These are phyloP conservation scores for Poecilia velifera DNA, from an alignment of 2,797 vertebrate species.

Conservation along the genomic window DNA sequence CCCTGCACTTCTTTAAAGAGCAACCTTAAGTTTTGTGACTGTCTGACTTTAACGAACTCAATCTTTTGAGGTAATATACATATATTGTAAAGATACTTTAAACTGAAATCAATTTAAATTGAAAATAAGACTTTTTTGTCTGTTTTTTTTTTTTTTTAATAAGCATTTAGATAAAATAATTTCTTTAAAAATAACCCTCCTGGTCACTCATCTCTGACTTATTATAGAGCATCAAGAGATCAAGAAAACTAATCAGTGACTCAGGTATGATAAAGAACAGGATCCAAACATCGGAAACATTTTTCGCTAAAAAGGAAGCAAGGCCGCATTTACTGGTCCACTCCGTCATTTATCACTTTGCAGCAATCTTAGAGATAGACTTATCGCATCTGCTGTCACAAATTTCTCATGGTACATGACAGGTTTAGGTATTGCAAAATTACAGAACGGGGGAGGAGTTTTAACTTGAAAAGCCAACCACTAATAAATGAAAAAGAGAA, in stretches of 20 bases:
- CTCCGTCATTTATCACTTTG: slow-evolving; percentile 36
- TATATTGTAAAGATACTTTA: not conserved
- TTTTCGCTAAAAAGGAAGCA: slow-evolving; percentile 61
- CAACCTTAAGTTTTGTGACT: slow-evolving; percentile 10
- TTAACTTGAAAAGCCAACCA: not conserved
- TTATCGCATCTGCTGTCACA: slow-evolving; percentile 53
- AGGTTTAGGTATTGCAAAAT: slow-evolving; percentile 56
- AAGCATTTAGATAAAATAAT: not conserved
- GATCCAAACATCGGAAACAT: slow-evolving; percentile 46
- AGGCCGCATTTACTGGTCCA: slow-evolving; percentile 18
- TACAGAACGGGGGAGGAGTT: not conserved
- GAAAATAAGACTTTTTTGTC: not conserved
- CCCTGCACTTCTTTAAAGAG: slow-evolving; percentile 5
- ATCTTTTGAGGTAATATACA: slow-evolving; percentile 7
- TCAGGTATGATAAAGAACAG: slow-evolving; percentile 70
- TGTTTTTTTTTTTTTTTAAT: not conserved
- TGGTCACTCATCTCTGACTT: not conserved
- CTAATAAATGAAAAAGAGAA: slow-evolving; percentile 24
- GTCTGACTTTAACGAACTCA: slow-evolving; percentile 3
- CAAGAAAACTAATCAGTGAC: slow-evolving; percentile 22
- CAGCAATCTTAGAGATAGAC: slow-evolving; percentile 40
- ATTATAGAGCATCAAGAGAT: not conserved
- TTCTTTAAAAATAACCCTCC: not conserved
- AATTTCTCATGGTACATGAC: slow-evolving; percentile 29
- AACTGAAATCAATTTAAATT: too few species aligned